Percentiles rank a stretch among this genome's conserved stretches.
Conservation (phyloP, 2,113 vertebrate species). For the Chinchilla lanigera region DNA sequence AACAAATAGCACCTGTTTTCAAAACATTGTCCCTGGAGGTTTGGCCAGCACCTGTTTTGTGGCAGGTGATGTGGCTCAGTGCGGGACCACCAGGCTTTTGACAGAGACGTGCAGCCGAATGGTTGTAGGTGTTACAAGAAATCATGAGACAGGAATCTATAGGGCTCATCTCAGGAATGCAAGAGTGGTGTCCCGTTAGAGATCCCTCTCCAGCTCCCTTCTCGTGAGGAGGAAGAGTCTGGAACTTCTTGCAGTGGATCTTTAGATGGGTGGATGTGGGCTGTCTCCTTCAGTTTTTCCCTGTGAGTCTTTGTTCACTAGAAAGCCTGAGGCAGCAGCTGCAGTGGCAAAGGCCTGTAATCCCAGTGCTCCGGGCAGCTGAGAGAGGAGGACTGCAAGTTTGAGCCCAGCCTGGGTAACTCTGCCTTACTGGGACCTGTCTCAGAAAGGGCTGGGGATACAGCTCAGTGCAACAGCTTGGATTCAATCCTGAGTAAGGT, state of each 20-base stretch:
- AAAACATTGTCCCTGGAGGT: neutral
- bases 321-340: neutral
- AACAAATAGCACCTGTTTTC: neutral
- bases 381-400: neutral
- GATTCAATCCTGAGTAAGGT: neutral
- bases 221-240: neutral
- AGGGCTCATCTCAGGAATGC: neutral
- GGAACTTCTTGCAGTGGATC: neutral
- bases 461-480: neutral
- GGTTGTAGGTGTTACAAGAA: neutral
- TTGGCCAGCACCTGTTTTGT: neutral
- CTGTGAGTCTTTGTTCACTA: neutral
- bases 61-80: neutral
- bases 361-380: neutral
- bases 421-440: neutral
- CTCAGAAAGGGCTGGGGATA: neutral
- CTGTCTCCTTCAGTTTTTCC: neutral
- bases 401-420: neutral
- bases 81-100: neutral
- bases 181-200: neutral
- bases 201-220: neutral
- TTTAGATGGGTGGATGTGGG: neutral
- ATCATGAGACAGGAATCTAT: no score
- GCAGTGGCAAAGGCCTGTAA: neutral
- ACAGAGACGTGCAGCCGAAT: neutral